phyloP scores from a whole-genome alignment of 2,113 vertebrate species.

The Corydoras sp. region DNA sequence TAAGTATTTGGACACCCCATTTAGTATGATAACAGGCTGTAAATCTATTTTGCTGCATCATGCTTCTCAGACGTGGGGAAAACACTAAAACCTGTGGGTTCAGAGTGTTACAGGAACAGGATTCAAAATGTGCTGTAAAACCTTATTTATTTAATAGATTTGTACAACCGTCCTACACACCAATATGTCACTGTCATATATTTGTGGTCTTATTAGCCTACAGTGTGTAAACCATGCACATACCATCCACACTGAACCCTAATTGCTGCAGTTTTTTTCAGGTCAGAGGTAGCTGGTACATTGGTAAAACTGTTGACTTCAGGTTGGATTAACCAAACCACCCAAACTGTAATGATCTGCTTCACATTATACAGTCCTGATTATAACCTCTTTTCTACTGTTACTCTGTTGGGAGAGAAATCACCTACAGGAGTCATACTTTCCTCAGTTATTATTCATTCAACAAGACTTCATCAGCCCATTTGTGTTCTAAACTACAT shows the following conservation, averaged over 20 bases:
- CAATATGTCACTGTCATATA: no score
- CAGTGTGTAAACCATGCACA: background rate
- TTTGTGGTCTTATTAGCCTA: no score
- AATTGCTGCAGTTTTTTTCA: slow-evolving; percentile 27
- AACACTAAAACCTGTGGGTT: no score
- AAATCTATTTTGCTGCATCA: no score
- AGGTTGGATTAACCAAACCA: slow-evolving; percentile 52
- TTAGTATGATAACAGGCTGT: no score
- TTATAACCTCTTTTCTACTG: slow-evolving; percentile 58
- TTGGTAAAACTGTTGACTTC: slow-evolving; percentile 49
- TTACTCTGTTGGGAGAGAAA: slow-evolving; percentile 53
- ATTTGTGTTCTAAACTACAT: slow-evolving; percentile 40
- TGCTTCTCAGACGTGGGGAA: no score
- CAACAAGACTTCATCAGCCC: slow-evolving; percentile 50
- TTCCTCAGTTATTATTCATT: slow-evolving; percentile 53
- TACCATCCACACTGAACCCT: no score
- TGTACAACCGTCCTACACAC: no score
- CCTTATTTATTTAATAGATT: no score
- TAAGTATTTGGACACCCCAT: no score
- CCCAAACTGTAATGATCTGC: slow-evolving; percentile 50
- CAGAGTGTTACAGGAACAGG: no score
- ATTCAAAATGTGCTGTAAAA: no score
- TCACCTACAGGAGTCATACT: slow-evolving; percentile 34
- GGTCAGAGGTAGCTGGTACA: slow-evolving; percentile 46
- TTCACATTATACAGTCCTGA: slow-evolving; percentile 66